Base-by-base conservation (phyloP, 2,797 vertebrate species). In the Leucoraja ocellata region DNA sequence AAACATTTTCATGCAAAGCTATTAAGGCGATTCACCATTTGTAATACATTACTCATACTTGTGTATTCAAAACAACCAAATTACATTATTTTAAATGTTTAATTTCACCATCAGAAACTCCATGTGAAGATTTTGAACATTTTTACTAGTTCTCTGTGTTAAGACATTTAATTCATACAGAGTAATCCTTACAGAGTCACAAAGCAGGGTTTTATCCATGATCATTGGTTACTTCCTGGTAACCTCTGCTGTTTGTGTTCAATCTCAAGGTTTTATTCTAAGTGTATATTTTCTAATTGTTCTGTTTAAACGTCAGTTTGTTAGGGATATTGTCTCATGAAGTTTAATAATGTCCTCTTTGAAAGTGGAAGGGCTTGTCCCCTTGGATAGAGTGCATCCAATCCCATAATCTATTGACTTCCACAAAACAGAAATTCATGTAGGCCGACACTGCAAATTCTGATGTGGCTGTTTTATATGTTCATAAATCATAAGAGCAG, bases 21-120 rank as follows among this genome's bases (percentile, higher is more conserved):
- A 92, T 92, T 71, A 73, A 54, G 54, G 54, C 18, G 39, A 74
- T 91, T 91, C 71, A 74, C 36, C 54, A 28, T 54, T 92, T 92
- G 39, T 76, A 54, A 54, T 76, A 16, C 25, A n/a, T 6, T 76
- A 6, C 25, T 58, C 73, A 92, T 76, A 92, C 16, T 54, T 46
- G 46, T 76, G 11, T 54, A 92, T 92, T 54, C 71, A 92, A 73
- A 91, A 73, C 65, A 73, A 73, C 36, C 68, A 9, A 76, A 28
- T 92, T 74, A 76, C 25, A 39, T 7, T 46, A 54, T 36, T 73
- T 91, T 91, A 46, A 5, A 28, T 25, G n/a, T 73, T 39, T 36
- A 39, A 63, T 86, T 86, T 63, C 28, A 91, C 71, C 36, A 91
- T 91, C 32, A 73, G 32, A 25, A 92, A 54, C 90, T 54, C 39